Conservation (phyloP, 1,140 invertebrate species). For the Drosophila ficusphila region DNA sequence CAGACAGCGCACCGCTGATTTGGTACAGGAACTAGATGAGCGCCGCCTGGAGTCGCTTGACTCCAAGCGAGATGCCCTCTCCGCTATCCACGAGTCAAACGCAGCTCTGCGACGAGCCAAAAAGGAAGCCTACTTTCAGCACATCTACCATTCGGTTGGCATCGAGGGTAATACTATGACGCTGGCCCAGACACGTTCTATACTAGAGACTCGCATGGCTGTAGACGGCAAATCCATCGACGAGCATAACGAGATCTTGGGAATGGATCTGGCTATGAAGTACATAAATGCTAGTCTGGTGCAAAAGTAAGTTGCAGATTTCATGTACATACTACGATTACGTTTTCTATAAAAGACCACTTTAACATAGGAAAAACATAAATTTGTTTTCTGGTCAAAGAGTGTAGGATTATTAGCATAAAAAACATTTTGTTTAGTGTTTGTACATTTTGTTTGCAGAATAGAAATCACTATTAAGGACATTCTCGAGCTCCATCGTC, state of each 20-base stretch:
- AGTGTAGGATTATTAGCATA: too few relatives aligned
- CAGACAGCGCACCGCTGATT: constrained; percentile 91
- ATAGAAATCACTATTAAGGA: constrained; percentile 92
- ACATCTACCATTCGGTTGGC: constrained; percentile 98
- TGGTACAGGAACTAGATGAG: constrained; percentile 96
- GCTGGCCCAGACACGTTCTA: constrained; percentile 94
- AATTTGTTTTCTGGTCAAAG: too few relatives aligned
- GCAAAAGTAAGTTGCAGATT: constrained; percentile 85
- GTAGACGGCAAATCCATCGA: constrained; percentile 97
- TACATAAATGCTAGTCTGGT: constrained; percentile 97
- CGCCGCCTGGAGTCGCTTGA: constrained; percentile 92
- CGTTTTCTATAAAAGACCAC: too few relatives aligned
- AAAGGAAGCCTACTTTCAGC: constrained; percentile 97
- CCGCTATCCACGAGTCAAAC: constrained; percentile 91
- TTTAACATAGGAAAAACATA: too few relatives aligned
- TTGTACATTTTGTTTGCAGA: constrained; percentile 66
- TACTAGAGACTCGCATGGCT: constrained; percentile 96
- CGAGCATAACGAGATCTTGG: constrained; percentile 98
- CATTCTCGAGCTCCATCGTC: constrained; percentile 95
- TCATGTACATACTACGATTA: too few relatives aligned
- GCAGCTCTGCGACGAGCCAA: constrained; percentile 93
- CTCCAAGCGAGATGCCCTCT: constrained; percentile 92
- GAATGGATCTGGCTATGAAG: constrained; percentile 97
- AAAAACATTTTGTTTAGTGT: not conserved
- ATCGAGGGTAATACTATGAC: constrained; percentile 99